Base-by-base conservation (phyloP, 2,113 vertebrate genomes). In the Delphinapterus leucas region DNA sequence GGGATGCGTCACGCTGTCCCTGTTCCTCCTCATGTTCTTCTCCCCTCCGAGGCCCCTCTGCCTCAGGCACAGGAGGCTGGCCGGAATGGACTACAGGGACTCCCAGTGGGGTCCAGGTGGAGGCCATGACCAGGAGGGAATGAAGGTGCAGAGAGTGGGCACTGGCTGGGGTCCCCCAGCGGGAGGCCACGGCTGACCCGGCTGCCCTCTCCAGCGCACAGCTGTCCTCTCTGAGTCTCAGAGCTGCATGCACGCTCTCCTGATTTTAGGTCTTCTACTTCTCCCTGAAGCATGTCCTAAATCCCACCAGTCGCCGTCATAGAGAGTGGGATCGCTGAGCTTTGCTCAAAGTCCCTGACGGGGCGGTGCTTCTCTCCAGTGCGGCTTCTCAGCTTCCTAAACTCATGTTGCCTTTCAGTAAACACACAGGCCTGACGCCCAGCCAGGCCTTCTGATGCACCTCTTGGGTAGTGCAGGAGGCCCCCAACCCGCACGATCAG, bases 401-500 rank as follows among this genome's bases (percentile, higher is more conserved):
- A 49, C 33, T 71, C 60, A 28, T 17, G 11, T 49, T 77, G 68
- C 36, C 81, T 96, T 58, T 61, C 49, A 4, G 14, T 17, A 20
- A 65, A 47, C 41, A 18, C 71, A 23, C 21, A 92, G 33, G 21
- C 33, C 58, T 38, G 25, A 13, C 1, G 0, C 49, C 76, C 47
- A n/a, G 4, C 20, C 28, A 44, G 65, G 20, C 36, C 65, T 70
- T 79, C 44, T 21, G 60, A 36, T 31, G n/a, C 55, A 53, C 41
- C n/a, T 55, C 28, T 47, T 47, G 76, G 92, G 31, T 23, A 55
- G 67, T 9, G 25, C 15, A 12, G n/a, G 31, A 31, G 26, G 15
- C 4, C 36, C 6, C 55, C 71, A 3, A 2, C n/a, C 25, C 1
- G 0, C 5, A 1, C 0, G 0, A 7, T 11, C 0, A 0, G 73